A percentile compares a stretch with the other conserved stretches of the same genome.
Conservation (phyloP, 2,888 invertebrate species). For the Andricus quercusramuli region DNA sequence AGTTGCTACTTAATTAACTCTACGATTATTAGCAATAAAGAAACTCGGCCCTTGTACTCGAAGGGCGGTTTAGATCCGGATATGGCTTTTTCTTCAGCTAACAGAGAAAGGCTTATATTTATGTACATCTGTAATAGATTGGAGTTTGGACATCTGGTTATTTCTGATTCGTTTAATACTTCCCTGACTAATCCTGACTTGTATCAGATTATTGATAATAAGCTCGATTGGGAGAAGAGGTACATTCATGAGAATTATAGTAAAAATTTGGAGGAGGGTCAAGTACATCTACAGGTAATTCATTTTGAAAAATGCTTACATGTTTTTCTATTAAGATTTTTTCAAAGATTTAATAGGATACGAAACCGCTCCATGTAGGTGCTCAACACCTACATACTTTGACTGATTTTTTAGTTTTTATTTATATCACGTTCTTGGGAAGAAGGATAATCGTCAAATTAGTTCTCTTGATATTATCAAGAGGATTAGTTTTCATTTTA, state of each 20-base stretch:
- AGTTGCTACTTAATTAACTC: conserved; percentile 91
- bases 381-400: too few relatives aligned
- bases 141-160: conserved; percentile 93
- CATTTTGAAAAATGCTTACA: background rate
- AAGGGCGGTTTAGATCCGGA: conserved; percentile 90
- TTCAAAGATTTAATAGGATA: too few relatives aligned
- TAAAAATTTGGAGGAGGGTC: conserved; percentile 83
- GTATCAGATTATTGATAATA: conserved; percentile 94
- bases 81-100: conserved; percentile 89
- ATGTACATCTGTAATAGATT: conserved; percentile 94
- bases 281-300: conserved; percentile 82
- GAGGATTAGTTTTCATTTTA: too few relatives aligned
- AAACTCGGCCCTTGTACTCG: conserved; percentile 81
- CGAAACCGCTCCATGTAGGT: too few relatives aligned
- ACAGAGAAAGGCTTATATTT: conserved; percentile 88
- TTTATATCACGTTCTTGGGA: too few relatives aligned
- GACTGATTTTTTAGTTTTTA: background rate
- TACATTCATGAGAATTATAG: conserved; percentile 94
- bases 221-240: conserved; percentile 93
- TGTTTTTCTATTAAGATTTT: too few relatives aligned
- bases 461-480: too few relatives aligned
- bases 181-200: conserved; percentile 90
- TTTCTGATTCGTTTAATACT: conserved; percentile 89
- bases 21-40: conserved; percentile 81
- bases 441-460: too few relatives aligned